phyloP scores from a whole-genome alignment of 2,888 invertebrate genomes.

The Ceraclea dissimilis region DNA sequence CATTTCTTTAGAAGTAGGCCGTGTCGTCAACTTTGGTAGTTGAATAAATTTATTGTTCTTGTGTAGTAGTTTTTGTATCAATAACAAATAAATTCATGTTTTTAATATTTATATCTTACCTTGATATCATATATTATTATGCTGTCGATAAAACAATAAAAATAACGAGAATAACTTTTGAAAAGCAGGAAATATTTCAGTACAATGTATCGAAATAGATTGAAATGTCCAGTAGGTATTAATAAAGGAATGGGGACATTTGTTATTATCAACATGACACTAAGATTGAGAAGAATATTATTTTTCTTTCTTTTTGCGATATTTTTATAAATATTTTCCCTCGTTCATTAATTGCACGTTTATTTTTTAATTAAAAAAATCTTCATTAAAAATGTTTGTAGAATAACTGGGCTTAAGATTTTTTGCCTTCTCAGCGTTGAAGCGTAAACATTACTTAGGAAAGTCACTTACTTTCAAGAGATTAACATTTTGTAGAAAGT shows the following conservation, averaged over 20 bases:
- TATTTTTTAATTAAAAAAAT: background rate
- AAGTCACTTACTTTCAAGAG: slow-evolving; percentile 18
- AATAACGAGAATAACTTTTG: background rate
- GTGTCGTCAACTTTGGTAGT: background rate
- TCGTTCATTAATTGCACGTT: background rate
- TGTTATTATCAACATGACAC: too few species aligned
- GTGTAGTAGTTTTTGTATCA: background rate
- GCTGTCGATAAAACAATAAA: background rate
- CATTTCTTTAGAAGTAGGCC: slow-evolving; percentile 4
- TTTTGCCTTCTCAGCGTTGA: background rate
- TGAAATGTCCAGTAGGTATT: too few species aligned
- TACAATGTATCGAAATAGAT: too few species aligned
- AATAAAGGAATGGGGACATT: too few species aligned
- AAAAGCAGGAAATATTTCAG: background rate
- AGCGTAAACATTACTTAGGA: slow-evolving; percentile 12
- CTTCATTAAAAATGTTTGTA: background rate
- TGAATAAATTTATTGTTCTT: background rate
- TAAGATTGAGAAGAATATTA: background rate
- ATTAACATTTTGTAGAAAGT: slow-evolving; percentile 7
- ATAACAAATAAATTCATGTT: background rate
- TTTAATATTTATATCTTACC: slow-evolving; percentile 1
- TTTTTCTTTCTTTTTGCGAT: background rate
- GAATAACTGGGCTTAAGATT: background rate
- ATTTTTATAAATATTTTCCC: background rate
- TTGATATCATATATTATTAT: background rate